Evolutionary conservation across 2,888 invertebrate species (phyloP), one percentile per base, ranked within the genome.

Genomic region (Bombylius major): DNA sequence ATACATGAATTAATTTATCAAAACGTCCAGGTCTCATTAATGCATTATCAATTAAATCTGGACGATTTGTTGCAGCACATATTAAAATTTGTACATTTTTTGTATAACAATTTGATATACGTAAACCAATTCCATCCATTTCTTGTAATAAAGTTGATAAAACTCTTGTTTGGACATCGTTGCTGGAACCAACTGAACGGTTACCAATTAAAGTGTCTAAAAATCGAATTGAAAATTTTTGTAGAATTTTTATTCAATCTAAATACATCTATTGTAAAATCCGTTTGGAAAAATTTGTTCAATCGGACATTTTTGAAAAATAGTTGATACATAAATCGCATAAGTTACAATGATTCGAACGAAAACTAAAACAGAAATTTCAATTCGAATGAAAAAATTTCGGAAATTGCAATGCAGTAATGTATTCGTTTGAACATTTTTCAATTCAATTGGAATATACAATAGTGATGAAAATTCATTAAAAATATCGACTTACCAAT

Each of bases 41-140:
- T 0, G 83, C 83, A 52, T 78, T 75, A 62, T 84, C 84, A 45
- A 84, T 67, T 67, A 80, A 75, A 61, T 83, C 80, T 1, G 82
- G 82, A 11, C 82, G 74, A 70, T 84, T 84, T 47, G 83, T 84
- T 9, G 83, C 83, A 5, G 79, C 84, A 36, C 84, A 78, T 2
- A 83, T 79, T 5, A 83, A 69, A 4, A 81, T 78, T 48, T 75
- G 69, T 56, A 60, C 64, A 58, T 61, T 63, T 36, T 54, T 34
- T 32, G 46, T 44, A 14, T 55, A 45, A n/a, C 42, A 12, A 11
- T 53, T 51, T 23, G 36, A 58, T 1, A 57, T 47, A 51, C 58
- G 62, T 12, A 54, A 50, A 13, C 80, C 79, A 58, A 83, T 76
- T 12, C 83, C 83, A 69, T 83, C 83, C 80, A 83, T 82, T 71